These are phyloP conservation scores for Bettongia penicillata DNA, from an alignment of 2,113 vertebrate genomes.

Conservation along the genomic window DNA sequence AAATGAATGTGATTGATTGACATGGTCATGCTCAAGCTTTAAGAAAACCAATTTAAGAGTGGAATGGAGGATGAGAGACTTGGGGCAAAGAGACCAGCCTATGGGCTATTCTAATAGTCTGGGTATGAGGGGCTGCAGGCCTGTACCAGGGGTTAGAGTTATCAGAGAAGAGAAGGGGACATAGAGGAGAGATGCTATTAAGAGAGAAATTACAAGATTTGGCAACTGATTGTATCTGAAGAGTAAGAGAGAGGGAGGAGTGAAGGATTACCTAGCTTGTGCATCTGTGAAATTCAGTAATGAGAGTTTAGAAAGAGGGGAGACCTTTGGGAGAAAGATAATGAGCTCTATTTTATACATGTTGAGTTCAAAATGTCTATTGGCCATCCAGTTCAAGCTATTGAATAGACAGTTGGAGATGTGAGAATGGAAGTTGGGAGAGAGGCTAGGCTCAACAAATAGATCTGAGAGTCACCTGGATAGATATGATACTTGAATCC, in stretches of 20 bases:
- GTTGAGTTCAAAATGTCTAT: neutral
- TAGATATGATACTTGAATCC: neutral
- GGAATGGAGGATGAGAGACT: neutral
- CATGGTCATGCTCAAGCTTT: neutral
- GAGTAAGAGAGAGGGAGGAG: neutral
- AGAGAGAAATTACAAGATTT: neutral
- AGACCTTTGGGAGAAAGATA: neutral
- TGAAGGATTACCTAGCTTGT: neutral
- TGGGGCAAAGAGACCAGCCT: neutral
- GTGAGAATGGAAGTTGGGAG: neutral
- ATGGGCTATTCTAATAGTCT: neutral
- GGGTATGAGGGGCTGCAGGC: neutral
- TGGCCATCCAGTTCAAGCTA: neutral
- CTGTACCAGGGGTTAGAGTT: neutral
- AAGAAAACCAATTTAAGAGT: neutral
- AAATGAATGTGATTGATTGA: neutral
- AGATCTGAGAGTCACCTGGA: neutral
- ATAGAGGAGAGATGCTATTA: neutral
- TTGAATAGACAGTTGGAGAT: neutral
- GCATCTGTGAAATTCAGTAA: neutral
- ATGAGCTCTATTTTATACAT: neutral
- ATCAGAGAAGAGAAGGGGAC: neutral
- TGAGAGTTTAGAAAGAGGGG: neutral
- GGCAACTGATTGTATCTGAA: neutral
- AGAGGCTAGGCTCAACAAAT: neutral